phyloP scores from a whole-genome alignment of 1,140 invertebrate genomes.

The Hycleus cichorii region DNA sequence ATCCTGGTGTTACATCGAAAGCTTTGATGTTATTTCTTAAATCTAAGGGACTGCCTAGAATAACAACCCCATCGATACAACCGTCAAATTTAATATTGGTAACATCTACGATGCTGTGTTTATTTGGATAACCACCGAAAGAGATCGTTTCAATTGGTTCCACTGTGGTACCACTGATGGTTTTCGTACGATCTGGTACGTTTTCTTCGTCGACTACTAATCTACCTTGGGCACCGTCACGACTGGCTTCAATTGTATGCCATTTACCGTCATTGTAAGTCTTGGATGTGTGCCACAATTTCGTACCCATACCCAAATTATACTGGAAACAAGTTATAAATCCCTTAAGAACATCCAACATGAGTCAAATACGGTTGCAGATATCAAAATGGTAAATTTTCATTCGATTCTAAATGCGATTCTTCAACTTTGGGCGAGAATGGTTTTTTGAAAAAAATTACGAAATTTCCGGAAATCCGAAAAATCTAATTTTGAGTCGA shows the following conservation, averaged over 20 bases:
- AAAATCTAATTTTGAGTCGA: too few relatives aligned
- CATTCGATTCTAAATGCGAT: too few relatives aligned
- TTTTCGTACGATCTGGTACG: constrained; percentile 35
- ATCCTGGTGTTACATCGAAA: constrained; percentile 75
- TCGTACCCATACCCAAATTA: constrained; percentile 56
- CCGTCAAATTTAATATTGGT: constrained; percentile 81
- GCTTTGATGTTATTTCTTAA: constrained; percentile 69
- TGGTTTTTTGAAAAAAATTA: too few relatives aligned
- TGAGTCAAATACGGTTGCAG: too few relatives aligned
- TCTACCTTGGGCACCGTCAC: constrained; percentile 56
- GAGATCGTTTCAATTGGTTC: constrained; percentile 56
- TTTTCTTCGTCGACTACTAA: constrained; percentile 62
- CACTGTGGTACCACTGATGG: constrained; percentile 36
- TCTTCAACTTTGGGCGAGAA: too few relatives aligned
- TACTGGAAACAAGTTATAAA: constrained; percentile 40
- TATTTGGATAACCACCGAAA: constrained; percentile 77
- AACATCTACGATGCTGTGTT: constrained; percentile 57
- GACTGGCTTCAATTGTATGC: constrained; percentile 67
- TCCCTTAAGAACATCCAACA: too few relatives aligned
- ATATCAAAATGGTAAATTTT: too few relatives aligned
- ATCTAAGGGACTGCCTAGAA: constrained; percentile 68
- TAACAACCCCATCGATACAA: constrained; percentile 78
- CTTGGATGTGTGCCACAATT: constrained; percentile 40
- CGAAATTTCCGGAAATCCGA: too few relatives aligned
- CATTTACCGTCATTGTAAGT: constrained; percentile 76